Base-by-base conservation (phyloP, 2,113 vertebrate species). In the Jacana jacana region DNA sequence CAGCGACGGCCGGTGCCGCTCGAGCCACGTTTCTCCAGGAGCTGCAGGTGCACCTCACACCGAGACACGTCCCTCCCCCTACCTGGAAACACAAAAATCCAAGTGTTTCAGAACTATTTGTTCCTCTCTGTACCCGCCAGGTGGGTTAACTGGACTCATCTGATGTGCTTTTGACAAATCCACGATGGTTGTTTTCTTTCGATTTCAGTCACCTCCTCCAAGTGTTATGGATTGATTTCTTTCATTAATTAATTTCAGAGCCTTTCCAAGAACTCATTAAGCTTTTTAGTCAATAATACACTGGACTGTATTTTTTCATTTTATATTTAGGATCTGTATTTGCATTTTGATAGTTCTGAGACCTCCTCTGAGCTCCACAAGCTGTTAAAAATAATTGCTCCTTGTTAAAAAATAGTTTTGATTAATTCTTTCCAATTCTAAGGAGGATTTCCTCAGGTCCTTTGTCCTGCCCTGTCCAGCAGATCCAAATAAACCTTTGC, bases 331-430 rank as follows among this genome's bases (percentile, higher is more conserved):
- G 52, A 81, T 40, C n/a, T n/a, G 23, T 85, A 85, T 94, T 93
- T 88, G 86, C 85, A 89, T 93, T 83, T 82, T 91, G 88, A 91
- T 85, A 89, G 88, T 71, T 75, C 40, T 13, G 48, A 94, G 82
- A 64, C 81, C 77, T 77, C 75, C 85, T 91, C 78, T 55, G 78
- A 58, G 57, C 73, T 91, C 69, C 85, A 79, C 51, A 66, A 78
- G 81, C 73, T 93, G 69, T 84, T 91, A 78, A 77, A 91, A 91
- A 66, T 63, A 80, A 93, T 94, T 95, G 61, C 20, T 89, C 66
- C 81, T 85, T 52, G 4, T 75, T 89, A 78, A 60, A 85, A 84
- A 73, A n/a, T 18, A 49, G 24, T 42, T 81, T 31, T 54, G 16
- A 71, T 78, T 91, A 78, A 57, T 91, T 91, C 64, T 84, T 33